Conservation (phyloP, 2,888 invertebrate species). For the Drosophila greeni region DNA sequence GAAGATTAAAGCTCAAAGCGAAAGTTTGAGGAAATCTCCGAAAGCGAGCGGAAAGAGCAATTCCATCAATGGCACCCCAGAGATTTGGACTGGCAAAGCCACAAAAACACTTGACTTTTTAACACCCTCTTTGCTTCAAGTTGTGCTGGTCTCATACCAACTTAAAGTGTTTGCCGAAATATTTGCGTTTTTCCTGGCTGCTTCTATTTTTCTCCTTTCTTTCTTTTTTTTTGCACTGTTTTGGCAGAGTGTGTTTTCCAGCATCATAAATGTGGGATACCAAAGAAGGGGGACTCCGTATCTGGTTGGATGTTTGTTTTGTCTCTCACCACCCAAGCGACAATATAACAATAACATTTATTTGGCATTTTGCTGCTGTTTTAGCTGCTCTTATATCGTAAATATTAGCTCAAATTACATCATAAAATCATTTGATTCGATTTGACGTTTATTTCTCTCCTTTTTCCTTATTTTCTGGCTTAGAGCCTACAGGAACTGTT, state of each 20-base stretch:
- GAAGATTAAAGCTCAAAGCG: slow-evolving; percentile 54
- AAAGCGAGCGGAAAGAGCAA: slow-evolving; percentile 54
- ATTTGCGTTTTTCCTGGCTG: slow-evolving; percentile 22
- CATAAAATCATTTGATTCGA: slow-evolving; percentile 79
- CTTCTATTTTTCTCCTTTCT: neutral
- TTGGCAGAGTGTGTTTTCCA: slow-evolving; percentile 23
- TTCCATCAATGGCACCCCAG: slow-evolving; percentile 74
- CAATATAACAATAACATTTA: slow-evolving; percentile 78
- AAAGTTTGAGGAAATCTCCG: slow-evolving; percentile 42
- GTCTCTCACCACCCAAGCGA: slow-evolving; percentile 72
- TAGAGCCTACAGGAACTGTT: slow-evolving; percentile 32
- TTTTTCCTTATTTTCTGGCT: slow-evolving; percentile 42
- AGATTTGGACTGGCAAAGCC: slow-evolving; percentile 45
- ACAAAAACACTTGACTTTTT: slow-evolving; percentile 62
- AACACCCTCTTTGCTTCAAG: slow-evolving; percentile 39
- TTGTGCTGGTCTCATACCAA: slow-evolving; percentile 30
- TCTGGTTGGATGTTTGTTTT: slow-evolving; percentile 29
- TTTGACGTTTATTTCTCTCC: slow-evolving; percentile 78
- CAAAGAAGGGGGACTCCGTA: neutral
- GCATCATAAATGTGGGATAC: slow-evolving; percentile 62
- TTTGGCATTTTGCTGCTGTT: slow-evolving; percentile 76
- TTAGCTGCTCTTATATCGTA: slow-evolving; percentile 79
- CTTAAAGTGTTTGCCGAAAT: slow-evolving; percentile 51
- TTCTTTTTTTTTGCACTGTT: slow-evolving; percentile 22
- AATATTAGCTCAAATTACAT: slow-evolving; percentile 79